These are phyloP conservation scores for Ennomos erosarius DNA, from an alignment of 2,888 invertebrate species.

Conservation along the genomic window DNA sequence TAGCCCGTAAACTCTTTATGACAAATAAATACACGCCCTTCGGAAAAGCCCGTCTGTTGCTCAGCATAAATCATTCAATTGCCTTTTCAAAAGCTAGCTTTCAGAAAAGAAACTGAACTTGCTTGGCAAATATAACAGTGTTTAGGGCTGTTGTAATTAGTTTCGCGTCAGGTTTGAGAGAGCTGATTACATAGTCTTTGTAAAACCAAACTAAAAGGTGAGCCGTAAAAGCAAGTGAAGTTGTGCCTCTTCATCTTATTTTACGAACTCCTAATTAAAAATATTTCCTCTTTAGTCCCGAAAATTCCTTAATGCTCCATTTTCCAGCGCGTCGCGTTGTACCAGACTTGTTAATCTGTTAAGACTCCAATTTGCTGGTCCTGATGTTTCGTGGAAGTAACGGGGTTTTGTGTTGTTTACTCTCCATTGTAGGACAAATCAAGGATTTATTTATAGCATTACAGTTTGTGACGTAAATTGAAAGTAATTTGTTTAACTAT, in stretches of 20 bases:
- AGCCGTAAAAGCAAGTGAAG: no score
- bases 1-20: slow-evolving; percentile 77
- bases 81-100: slow-evolving; percentile 41
- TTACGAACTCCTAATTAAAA: slow-evolving; percentile 33
- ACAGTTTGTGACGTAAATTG: no score
- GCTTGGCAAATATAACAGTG: neutral
- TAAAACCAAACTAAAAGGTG: no score
- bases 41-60: slow-evolving; percentile 53
- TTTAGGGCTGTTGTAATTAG: no score
- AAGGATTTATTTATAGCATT: no score
- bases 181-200: no score
- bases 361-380: slow-evolving; percentile 36
- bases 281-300: slow-evolving; percentile 22
- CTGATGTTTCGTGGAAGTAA: slow-evolving; percentile 26
- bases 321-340: slow-evolving; percentile 19
- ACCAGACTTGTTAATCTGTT: slow-evolving; percentile 40
- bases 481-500: no score
- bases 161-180: no score
- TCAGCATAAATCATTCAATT: slow-evolving; percentile 77
- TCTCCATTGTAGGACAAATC: slow-evolving; percentile 9
- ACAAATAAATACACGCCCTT: slow-evolving; percentile 74
- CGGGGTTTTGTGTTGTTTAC: slow-evolving; percentile 25
- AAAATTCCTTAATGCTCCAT: slow-evolving; percentile 30
- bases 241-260: neutral
- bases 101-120: slow-evolving; percentile 25